Conservation (phyloP, 92 coral and sea anemone species). For the Phenganax marumi region DNA sequence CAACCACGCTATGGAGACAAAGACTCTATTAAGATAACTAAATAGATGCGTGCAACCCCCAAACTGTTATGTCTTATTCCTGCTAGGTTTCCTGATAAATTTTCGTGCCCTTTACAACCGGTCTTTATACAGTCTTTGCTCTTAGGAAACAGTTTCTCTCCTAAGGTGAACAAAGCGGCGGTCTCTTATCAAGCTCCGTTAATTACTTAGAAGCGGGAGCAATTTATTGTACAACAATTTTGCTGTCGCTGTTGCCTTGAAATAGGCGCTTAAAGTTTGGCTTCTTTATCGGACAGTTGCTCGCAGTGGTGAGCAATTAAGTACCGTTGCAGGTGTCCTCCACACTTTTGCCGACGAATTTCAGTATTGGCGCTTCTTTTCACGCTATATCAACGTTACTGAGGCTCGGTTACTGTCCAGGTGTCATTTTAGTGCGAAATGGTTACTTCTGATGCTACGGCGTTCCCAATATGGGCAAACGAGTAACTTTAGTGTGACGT, state of each 20-base stretch:
- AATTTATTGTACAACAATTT: slow-evolving; percentile 22
- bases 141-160: neutral
- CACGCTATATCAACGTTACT: neutral
- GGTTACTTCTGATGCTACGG: neutral
- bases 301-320: slow-evolving; percentile 50
- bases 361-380: neutral
- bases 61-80: slow-evolving; percentile 9
- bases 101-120: neutral
- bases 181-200: slow-evolving; percentile 23
- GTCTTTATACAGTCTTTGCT: neutral
- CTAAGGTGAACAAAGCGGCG: slow-evolving; percentile 31
- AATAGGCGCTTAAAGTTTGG: slow-evolving; percentile 24
- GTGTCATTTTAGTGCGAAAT: neutral
- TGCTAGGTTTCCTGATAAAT: slow-evolving; percentile 4
- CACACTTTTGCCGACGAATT: slow-evolving; percentile 30
- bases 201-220: slow-evolving; percentile 28
- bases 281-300: slow-evolving; percentile 43
- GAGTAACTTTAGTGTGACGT: slow-evolving; percentile 27
- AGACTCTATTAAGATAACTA: neutral
- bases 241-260: slow-evolving; percentile 22
- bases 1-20: neutral
- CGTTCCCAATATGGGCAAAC: neutral
- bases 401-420: neutral
- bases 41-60: neutral
- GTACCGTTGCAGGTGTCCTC: slow-evolving; percentile 40